Evolutionary conservation across 2,113 vertebrate genomes (phyloP), one percentile per base, ranked within the genome.

Genomic region (Chloropsis cyanopogon): DNA sequence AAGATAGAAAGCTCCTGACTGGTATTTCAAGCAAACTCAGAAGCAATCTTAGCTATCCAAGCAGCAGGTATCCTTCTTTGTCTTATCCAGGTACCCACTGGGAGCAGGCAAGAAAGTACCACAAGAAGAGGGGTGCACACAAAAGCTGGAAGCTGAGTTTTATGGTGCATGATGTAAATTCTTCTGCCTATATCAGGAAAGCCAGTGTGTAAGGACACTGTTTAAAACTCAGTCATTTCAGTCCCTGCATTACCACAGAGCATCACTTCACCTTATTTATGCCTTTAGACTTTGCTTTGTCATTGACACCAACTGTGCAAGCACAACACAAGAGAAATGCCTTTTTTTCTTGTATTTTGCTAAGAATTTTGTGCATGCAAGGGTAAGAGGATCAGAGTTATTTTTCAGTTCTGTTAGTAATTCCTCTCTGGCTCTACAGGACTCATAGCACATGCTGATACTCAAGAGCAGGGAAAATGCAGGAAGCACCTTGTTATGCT

Each of bases 81-180:
- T 26, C 59, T 33, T 35, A 46, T 13, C 26, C 46, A 44, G 16
- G 37, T 24, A 31, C 17, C 41, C 7, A 33, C 0, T 25, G 6
- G 4, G 37, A 75, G 25, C 44, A 78, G 1, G 4, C 14, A 56
- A 31, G 20, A 41, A 60, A 46, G 42, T 19, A 14, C 26, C 7
- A 2, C 25, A 50, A 54, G 44, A 69, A 85, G 25, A 63, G 47
- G 18, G 24, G 20, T 53, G 57, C 21, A 49, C 37, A 39, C 26
- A 31, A 28, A 66, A 88, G 41, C 29, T 14, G 46, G 49, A 69
- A 75, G 17, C 16, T 29, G 54, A 72, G 33, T 42, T 54, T 53
- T 33, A 14, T 0, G 7, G 15, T 5, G 12, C 61, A 24, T 1
- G 2, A n/a, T 18, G 9, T 9, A 47, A 88, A 50, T 47, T n/a